Evolutionary conservation across 2,113 vertebrate species (phyloP), one percentile per base, ranked within the genome.

Genomic region (mouse (Mus musculus)): DNA sequence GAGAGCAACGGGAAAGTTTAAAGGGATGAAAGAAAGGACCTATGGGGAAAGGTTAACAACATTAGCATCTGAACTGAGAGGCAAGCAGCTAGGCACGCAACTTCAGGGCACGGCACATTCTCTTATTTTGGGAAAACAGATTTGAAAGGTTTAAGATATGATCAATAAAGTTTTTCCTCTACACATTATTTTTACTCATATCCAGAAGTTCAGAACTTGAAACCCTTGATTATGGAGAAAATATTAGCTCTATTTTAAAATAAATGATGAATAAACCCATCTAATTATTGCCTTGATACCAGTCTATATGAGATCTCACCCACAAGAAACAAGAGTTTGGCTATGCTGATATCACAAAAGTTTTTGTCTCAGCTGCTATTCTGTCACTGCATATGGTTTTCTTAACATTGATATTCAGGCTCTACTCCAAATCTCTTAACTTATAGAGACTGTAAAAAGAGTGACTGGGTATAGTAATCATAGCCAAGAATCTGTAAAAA

Each of bases 11-110:
- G 92, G 94, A 97, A 89, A 95, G 97, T 97, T 94, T 97, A 97
- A 97, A 97, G 96, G 97, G 94, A 96, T 97, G 96, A 95, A 95
- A 97, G 97, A 97, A 97, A 93, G 95, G 94, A 97, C 97, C 96
- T 97, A 97, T 97, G 96, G 97, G 96, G 97, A 96, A 97, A 97
- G 97, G 95, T 96, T 97, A 96, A 96, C 80, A 95, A 93, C 73
- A 97, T 97, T 92, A 97, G 95, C 96, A 67, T 97, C 97, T 95
- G 93, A 96, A 97, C 91, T 91, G 73, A 96, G 92, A 97, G 95
- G 84, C 86, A 96, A 95, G 93, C 82, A 97, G 94, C 90, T 36
- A 94, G 91, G 96, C 72, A 97, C 84, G 96, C 95, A 97, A 96
- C 76, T 96, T 94, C 95, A 95, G 75, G 87, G 91, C 67, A 97